Evolutionary conservation across 2,113 vertebrate species (phyloP).

Genomic region (Amphiprion ocellaris): DNA sequence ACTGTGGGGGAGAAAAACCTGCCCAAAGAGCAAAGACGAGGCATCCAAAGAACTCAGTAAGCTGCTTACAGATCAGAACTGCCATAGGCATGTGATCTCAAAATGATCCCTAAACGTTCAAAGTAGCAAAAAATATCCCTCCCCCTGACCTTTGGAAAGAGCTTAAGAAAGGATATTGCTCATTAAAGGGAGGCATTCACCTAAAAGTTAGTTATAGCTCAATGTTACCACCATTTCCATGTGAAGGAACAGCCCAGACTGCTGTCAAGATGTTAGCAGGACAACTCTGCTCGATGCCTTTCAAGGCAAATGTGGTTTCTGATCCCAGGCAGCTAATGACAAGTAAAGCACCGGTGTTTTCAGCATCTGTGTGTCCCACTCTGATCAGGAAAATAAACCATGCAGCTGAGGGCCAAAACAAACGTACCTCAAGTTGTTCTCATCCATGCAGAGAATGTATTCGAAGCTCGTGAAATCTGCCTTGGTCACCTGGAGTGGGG

Average conservation of each 20-base stretch:
- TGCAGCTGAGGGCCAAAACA: not conserved
- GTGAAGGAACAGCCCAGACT: conserved; percentile 19
- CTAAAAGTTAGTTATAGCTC: conserved; percentile 52
- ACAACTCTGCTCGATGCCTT: conserved; percentile 12
- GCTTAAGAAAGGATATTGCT: conserved; percentile 79
- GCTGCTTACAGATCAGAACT: conserved; percentile 84
- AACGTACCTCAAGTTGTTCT: conserved; percentile 93
- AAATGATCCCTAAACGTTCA: conserved; percentile 83
- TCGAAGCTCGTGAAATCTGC: conserved; percentile 94
- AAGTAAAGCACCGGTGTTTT: not conserved
- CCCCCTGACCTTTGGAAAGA: conserved; percentile 75
- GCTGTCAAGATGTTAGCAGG: not conserved
- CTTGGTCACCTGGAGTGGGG: conserved; percentile 89
- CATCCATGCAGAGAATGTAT: conserved; percentile 97
- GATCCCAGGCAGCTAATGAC: not conserved
- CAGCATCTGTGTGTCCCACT: not conserved
- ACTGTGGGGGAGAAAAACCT: conserved; percentile 58
- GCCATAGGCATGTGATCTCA: conserved; percentile 82
- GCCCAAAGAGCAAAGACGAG: conserved; percentile 75
- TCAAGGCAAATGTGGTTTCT: conserved; percentile 17
- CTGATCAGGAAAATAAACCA: not conserved
- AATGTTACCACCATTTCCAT: conserved; percentile 45
- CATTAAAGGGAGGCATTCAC: conserved; percentile 75
- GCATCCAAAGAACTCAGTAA: conserved; percentile 87
- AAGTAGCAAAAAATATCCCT: conserved; percentile 81